Conservation (phyloP, 2,797 vertebrate genomes). For the Gymnocypris eckloni region DNA sequence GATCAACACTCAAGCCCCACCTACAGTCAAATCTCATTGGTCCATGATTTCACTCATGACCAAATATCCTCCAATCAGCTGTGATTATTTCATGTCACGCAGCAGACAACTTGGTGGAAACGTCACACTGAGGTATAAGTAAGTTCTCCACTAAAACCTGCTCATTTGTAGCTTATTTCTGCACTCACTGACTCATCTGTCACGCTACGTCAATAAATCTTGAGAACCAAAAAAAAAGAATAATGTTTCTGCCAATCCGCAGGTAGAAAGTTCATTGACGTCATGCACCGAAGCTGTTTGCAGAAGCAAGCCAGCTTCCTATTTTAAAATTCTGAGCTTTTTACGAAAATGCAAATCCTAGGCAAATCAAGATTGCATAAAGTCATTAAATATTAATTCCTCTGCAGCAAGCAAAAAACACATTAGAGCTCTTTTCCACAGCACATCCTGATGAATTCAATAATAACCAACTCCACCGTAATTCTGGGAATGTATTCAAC, state of each 20-base stretch:
- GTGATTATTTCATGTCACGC: background rate
- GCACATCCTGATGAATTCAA: constrained; percentile 34
- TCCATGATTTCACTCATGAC: background rate
- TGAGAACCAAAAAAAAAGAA: background rate
- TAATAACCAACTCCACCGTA: constrained; percentile 32
- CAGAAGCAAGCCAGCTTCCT: background rate
- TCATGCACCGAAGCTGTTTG: constrained; percentile 14
- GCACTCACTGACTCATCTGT: background rate
- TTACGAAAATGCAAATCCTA: constrained; percentile 50
- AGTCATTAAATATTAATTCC: constrained; percentile 53
- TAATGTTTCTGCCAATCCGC: background rate
- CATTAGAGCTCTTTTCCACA: constrained; percentile 34
- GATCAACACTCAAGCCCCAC: background rate
- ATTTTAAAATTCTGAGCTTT: constrained; percentile 44
- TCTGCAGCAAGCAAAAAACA: constrained; percentile 54
- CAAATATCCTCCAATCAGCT: background rate
- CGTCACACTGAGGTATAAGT: background rate
- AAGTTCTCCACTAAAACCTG: background rate
- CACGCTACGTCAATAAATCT: background rate
- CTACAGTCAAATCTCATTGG: background rate
- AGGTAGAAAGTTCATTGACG: background rate
- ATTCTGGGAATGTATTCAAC: constrained; percentile 43
- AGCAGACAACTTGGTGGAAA: background rate
- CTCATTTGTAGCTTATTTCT: background rate
- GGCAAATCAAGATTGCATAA: constrained; percentile 29